Percentiles rank a stretch among this genome's conserved stretches.
phyloP scores from a whole-genome alignment of 2,888 invertebrate species.

The Sturmia bella region DNA sequence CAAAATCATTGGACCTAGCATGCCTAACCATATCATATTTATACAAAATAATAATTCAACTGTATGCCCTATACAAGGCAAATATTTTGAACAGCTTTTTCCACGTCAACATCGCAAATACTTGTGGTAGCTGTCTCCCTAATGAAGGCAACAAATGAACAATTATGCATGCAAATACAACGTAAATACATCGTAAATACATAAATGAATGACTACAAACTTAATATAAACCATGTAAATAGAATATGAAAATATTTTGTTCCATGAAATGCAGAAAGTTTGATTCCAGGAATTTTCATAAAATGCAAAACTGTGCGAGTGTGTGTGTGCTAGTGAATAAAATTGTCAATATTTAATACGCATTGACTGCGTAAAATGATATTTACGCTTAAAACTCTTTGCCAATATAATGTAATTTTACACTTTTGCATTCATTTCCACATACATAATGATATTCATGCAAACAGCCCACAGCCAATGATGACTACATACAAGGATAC shows the following conservation, averaged over 20 bases:
- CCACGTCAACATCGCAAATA: background rate
- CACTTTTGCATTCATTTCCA: background rate
- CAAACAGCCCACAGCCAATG: background rate
- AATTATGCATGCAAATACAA: constrained; percentile 16
- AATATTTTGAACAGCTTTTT: too few species aligned
- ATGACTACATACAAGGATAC: background rate
- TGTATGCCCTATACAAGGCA: too few species aligned
- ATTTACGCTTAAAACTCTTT: constrained; percentile 74
- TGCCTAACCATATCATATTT: too few species aligned
- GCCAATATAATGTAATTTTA: constrained; percentile 41
- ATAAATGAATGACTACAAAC: background rate
- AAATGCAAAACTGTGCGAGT: background rate
- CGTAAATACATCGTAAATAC: background rate
- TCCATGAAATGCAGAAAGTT: background rate
- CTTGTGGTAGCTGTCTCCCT: constrained; percentile 1
- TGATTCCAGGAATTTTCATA: too few species aligned
- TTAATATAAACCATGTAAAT: background rate
- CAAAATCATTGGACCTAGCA: too few species aligned
- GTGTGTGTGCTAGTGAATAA: constrained; percentile 9
- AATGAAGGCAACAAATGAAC: constrained; percentile 6
- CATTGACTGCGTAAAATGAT: constrained; percentile 77
- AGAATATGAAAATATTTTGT: background rate
- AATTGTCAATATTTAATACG: constrained; percentile 79
- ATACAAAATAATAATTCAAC: too few species aligned
- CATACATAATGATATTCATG: background rate